Evolutionary conservation across 2,113 vertebrate species (phyloP), one percentile per base, ranked within the genome.

Genomic region (Mesitornis unicolor): DNA sequence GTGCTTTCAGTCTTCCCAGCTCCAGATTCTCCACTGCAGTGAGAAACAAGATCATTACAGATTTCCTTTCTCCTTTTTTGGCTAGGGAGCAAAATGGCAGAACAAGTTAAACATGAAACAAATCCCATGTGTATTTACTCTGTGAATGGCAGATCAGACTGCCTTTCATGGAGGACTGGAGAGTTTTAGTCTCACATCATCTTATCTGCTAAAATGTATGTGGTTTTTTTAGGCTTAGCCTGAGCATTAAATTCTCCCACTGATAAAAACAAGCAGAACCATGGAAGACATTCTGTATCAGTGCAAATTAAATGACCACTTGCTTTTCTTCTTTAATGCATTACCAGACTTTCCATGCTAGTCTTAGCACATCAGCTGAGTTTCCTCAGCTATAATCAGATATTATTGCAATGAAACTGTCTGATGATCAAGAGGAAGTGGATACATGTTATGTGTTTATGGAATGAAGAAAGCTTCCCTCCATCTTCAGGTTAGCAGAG

Each of bases 1-100:
- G 99, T 99, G 96, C 98, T 99, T 97, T 99, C 99, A 0, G 99
- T 99, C 98, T 99, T 99, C 29, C 99, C 99, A 53, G 99, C 99
- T 89, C 99, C 99, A 17, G 99, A 99, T 96, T 99, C 99, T 11
- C 99, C 99, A 47, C 99, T 99, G 96, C 54, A 82, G 86, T 82
- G 48, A 87, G 91, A 88, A 69, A 73, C 8, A 71, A 92, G 42
- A 67, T 56, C 33, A 59, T 51, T 75, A 83, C 7, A 60, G 11
- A 16, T 26, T 71, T 61, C 6, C 16, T 81, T 86, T 84, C 45
- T 77, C 76, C 35, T 38, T 51, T 73, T 74, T 85, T 91, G 11
- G 9, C 15, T 65, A 61, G 40, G 18, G 18, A 36, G 51, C 50
- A 90, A 88, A 45, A 63, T 31, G 47, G 51, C 38, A 96, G 31